Percentiles rank a stretch among this genome's conserved stretches.
Evolutionary conservation across 1,140 invertebrate species (phyloP).

Genomic region (Papilio dardanus): DNA sequence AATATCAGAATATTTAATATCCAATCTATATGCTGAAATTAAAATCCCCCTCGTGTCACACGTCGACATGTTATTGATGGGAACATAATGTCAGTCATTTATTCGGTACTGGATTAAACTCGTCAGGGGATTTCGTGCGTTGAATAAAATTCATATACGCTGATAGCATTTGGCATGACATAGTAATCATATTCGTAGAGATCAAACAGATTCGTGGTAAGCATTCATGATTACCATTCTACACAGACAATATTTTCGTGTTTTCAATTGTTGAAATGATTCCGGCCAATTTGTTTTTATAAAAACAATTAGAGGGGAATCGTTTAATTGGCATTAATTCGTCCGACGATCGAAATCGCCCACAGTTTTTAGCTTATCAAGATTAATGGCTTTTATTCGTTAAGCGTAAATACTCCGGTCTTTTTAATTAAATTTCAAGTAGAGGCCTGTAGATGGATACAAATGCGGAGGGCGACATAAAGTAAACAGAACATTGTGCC

Average conservation of each 20-base stretch:
- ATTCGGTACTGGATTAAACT: constrained; percentile 4
- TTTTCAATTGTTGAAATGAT: background rate
- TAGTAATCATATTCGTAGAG: background rate
- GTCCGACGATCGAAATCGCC: background rate
- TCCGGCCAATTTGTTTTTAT: background rate
- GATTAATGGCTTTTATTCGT: background rate
- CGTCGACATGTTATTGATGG: constrained; percentile 16
- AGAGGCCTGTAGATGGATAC: background rate
- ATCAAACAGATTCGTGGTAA: background rate
- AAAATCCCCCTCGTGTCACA: background rate
- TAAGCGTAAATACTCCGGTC: background rate
- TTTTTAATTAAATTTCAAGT: background rate
- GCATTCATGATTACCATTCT: background rate
- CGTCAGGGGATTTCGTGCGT: background rate
- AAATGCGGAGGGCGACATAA: no score
- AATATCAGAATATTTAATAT: constrained; percentile 41
- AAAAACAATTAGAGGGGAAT: background rate
- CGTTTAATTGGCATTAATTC: constrained; percentile 22
- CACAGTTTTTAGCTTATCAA: background rate
- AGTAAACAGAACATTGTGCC: no score
- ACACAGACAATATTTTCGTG: background rate
- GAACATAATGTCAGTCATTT: background rate
- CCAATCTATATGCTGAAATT: constrained; percentile 19
- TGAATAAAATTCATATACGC: constrained; percentile 9
- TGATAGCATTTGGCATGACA: background rate